Base-by-base conservation (phyloP, 2,888 invertebrate species). In the Eustalomyia histrio region DNA sequence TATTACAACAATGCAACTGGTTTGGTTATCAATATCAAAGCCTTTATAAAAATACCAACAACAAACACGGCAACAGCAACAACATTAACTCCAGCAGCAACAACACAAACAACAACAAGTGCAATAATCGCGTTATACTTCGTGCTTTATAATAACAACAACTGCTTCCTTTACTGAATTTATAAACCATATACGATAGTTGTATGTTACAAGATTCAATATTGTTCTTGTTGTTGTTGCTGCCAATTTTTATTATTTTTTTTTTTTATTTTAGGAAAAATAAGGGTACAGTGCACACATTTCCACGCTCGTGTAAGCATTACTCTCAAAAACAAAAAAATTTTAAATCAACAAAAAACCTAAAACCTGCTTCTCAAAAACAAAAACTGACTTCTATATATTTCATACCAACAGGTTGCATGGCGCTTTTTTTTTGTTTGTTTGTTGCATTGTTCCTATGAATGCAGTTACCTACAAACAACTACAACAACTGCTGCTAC, bases 251-350 rank as follows among this genome's bases (percentile, higher is more conserved):
- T 16, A 17, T 47, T 53, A 6, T 72, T 72, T 39, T 12, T 12
- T 12, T 12, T 39, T 39, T 39, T 39, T 67, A 21, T 71, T 35
- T 65, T 43, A 55, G 43, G 35, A 50, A 74, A 74, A 76, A 68
- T 73, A 80, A 76, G 80, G 78, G 78, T 78, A 78, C 81, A 79
- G 78, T 79, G 78, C 78, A 68, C 72, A 79, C 69, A 68, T 81
- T 71, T 61, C 74, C 74, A 81, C 81, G 81, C 81, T 81, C 81
- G 81, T 81, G 81, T 78, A 71, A 81, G 78, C 81, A 81, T 78
- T 81, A 63, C 65, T 73, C 67, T 60, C 55, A 61, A 58, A 17
- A 61, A 24, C 6, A 63, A 43, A 29, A 60, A 35, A 61, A 61
- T 50, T 47, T 7, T 10, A 65, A 76, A 63, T 58, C 39, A n/a